These are phyloP conservation scores for Neomonachus schauinslandi DNA, from an alignment of 2,113 vertebrate genomes.

Conservation along the genomic window DNA sequence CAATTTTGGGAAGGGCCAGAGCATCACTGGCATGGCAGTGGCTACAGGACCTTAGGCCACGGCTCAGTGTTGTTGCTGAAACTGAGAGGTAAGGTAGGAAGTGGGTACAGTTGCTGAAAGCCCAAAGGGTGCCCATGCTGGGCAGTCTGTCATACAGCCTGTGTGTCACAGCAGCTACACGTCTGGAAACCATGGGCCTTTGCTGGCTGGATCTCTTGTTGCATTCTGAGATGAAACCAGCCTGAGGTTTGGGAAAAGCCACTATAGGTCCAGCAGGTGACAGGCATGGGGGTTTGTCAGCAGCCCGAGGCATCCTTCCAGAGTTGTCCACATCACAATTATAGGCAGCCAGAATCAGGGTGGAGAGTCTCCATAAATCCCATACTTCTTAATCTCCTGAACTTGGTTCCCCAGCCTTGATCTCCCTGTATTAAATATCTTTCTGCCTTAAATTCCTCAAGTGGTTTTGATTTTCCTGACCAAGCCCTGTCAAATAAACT, in stretches of 20 bases:
- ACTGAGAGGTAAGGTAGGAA: neutral
- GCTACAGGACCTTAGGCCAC: neutral
- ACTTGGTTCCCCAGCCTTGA: neutral
- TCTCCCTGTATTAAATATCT: neutral
- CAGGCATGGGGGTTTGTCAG: neutral
- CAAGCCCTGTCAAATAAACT: neutral
- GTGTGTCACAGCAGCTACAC: neutral
- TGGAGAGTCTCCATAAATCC: neutral
- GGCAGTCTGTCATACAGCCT: neutral
- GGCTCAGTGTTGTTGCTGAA: neutral
- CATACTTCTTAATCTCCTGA: neutral
- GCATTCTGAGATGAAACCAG: neutral
- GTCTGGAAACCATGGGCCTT: neutral
- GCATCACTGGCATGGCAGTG: rapidly evolving
- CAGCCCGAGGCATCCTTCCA: neutral
- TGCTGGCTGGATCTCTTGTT: neutral
- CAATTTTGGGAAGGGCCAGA: neutral
- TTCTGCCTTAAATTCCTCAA: neutral
- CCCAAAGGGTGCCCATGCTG: neutral
- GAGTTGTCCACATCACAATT: neutral
- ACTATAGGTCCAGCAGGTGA: neutral
- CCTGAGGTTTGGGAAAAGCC: neutral
- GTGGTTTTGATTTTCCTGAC: neutral
- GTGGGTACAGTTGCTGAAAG: neutral
- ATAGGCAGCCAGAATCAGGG: neutral